Evolutionary conservation across 2,113 vertebrate species (phyloP).

Genomic region (Takifugu bimaculatus): DNA sequence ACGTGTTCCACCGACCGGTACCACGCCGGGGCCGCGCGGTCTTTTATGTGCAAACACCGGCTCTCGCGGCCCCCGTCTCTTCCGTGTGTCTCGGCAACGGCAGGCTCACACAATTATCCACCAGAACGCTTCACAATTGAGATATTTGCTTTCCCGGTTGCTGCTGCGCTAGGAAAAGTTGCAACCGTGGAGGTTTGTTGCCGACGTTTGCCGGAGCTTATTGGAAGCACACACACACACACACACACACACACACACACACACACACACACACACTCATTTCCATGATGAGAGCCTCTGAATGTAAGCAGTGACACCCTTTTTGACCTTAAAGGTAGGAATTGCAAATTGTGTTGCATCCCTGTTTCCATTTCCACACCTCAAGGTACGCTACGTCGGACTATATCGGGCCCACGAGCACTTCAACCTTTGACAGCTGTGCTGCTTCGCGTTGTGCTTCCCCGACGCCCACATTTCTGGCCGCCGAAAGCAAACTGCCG

Average conservation of each 20-base stretch:
- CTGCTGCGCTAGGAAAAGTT: too few species aligned
- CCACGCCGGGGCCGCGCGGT: conserved; percentile 15
- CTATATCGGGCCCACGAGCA: too few species aligned
- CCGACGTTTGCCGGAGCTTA: too few species aligned
- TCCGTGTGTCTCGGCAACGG: neutral
- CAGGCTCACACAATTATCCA: conserved; percentile 8
- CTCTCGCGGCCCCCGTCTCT: neutral
- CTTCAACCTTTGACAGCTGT: too few species aligned
- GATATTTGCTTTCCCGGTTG: too few species aligned
- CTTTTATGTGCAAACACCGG: conserved; percentile 36
- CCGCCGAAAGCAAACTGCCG: too few species aligned
- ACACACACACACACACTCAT: neutral
- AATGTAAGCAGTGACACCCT: conserved; percentile 15
- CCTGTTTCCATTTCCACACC: too few species aligned
- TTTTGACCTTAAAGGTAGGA: conserved; percentile 49
- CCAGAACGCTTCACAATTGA: too few species aligned
- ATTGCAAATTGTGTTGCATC: conserved; percentile 19
- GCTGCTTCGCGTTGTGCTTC: too few species aligned
- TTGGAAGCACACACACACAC: conserved; percentile 5
- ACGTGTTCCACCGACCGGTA: conserved; percentile 36
- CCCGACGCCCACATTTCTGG: too few species aligned
- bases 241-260: neutral
- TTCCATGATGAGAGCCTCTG: neutral
- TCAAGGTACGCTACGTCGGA: too few species aligned
- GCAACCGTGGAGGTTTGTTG: too few species aligned